Base-by-base conservation (phyloP, 2,113 vertebrate genomes). In the Antidorcas marsupialis region DNA sequence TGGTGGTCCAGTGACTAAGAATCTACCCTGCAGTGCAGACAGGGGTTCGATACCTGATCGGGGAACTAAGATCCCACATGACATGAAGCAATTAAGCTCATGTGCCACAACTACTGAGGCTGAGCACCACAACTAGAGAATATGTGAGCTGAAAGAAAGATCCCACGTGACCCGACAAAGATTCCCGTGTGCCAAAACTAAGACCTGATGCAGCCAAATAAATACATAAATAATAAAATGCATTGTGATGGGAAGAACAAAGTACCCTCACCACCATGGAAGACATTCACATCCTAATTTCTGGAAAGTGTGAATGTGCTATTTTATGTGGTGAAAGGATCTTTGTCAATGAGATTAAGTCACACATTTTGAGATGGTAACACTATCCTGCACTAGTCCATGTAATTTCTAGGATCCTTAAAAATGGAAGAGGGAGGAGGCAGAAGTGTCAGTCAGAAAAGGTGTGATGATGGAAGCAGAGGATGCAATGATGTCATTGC, bases 161-260 rank as follows among this genome's bases (percentile, higher is more conserved):
- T 4, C 71, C 36, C 71, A 27, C 2, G 39, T 27, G 39, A 76
- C 0, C 3, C 3, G 0, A 76, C 23, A 76, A 76, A 43, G 23
- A 43, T 27, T 4, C 71, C 23, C 2, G 0, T 27, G 3, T 27
- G 23, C 71, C 0, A 2, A 39, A 43, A 27, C 39, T 43, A 27
- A 27, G 39, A 76, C 39, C 39, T 15, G 71, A 6, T 4, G 23
- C 12, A 76, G 39, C 71, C 39, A 76, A 76, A 76, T 43, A 27
- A 76, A 76, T 27, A 14, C 39, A 14, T 76, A 43, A 43, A 43
- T 43, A 43, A 76, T 53, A 71, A 92, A 79, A 67, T 1, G 15
- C 39, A 39, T 9, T 53, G 5, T 12, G 28, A 15, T 17, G 36
- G 21, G 27, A 4, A 91, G 39, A 60, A 39, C 17, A n/a, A 25